Base-by-base conservation (phyloP, 2,797 vertebrate species). In the Ceryle rudis region DNA sequence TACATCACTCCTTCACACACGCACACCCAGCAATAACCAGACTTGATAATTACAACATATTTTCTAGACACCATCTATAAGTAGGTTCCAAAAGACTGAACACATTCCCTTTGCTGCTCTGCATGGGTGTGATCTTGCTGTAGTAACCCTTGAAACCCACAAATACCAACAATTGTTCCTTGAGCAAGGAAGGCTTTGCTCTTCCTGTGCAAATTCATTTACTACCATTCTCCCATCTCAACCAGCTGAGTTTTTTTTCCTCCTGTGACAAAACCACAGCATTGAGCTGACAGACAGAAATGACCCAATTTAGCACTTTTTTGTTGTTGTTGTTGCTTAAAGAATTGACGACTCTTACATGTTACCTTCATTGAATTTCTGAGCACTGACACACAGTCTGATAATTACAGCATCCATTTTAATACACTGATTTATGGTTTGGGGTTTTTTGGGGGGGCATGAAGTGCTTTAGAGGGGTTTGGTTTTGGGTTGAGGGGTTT, bases 251-350 rank as follows among this genome's bases (percentile, higher is more conserved):
- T 9, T 17, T 52, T 37, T 33, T 22, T 25, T 20, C 20, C 29
- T 72, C 29, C 17, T 14, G 3, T 35, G 22, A 75, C 18, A 75
- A 86, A 84, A 70, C 2, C 37, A 61, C 25, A 70, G 6, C 2
- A 6, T 60, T 31, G 81, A 66, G 18, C 9, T 16, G 64, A 28
- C 29, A 77, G n/a, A 64, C 5, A 64, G 18, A 51, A 87, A 41
- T 9, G 6, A 33, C 3, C 1, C 16, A 60, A 18, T 33, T 60
- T 14, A 1, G 0, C 15, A 17, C 14, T 1, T 29, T 6, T 26
- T 69, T n/a, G n/a, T n/a, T 21, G 10, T 28, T 14, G 6, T 18
- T 16, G 9, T 51, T 26, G 49, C 26, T 15, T 20, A 23, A 23
- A 65, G 9, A 11, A 37, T 14, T 65, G 67, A 37, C 37, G 3